These are phyloP conservation scores for Chloromyia formosa DNA, from an alignment of 2,888 invertebrate species.

Conservation along the genomic window DNA sequence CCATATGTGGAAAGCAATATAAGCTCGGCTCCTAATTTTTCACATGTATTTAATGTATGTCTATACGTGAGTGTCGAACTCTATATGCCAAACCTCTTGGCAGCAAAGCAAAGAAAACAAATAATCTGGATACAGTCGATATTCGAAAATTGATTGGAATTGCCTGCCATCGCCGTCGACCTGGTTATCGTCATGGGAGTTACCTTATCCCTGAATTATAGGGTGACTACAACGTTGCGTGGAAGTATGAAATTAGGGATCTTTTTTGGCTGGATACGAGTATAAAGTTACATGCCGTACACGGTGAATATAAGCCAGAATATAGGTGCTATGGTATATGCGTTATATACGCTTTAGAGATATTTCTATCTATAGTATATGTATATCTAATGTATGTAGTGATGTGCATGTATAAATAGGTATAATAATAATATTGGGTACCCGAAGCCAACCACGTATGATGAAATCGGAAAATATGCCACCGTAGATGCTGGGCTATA, in stretches of 20 bases:
- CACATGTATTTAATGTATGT: no score
- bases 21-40: no score
- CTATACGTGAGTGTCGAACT: no score
- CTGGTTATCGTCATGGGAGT: background rate
- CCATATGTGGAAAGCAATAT: no score
- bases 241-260: slow-evolving; percentile 1
- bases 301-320: background rate
- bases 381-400: no score
- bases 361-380: background rate
- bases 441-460: background rate
- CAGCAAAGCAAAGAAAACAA: background rate
- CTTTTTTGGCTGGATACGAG: background rate
- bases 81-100: no score
- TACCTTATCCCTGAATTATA: slow-evolving; percentile 13
- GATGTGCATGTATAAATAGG: background rate
- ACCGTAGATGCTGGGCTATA: slow-evolving; percentile 3
- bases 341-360: background rate
- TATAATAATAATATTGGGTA: slow-evolving; percentile 16
- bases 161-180: background rate
- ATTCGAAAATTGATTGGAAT: slow-evolving; percentile 38
- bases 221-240: background rate
- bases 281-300: background rate
- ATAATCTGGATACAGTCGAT: slow-evolving; percentile 32
- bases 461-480: background rate
- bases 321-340: background rate